phyloP scores from a whole-genome alignment of 37 sponge, comb jelly and placozoan genomes.

The Petrosia ficiformis region DNA sequence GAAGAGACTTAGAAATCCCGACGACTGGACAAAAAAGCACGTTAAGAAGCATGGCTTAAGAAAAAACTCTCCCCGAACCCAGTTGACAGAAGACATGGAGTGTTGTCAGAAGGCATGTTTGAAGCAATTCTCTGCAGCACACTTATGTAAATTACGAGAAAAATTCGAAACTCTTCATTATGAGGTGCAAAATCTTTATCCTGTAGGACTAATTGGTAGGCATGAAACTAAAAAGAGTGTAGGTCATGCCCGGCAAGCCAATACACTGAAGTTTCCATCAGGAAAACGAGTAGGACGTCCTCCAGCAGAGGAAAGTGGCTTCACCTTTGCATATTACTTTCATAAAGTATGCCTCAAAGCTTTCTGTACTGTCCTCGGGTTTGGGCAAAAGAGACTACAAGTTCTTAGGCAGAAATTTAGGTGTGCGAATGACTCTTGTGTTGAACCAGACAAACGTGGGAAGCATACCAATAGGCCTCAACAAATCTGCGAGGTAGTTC shows the following conservation, averaged over 20 bases:
- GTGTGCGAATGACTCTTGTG: background rate
- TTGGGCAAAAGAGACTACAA: constrained; percentile 47
- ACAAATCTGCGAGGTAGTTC: constrained; percentile 20
- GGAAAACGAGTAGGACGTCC: constrained; percentile 50
- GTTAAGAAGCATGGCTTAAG: constrained; percentile 29
- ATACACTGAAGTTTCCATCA: constrained; percentile 11
- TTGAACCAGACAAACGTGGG: constrained; percentile 43
- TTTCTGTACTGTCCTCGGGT: constrained; percentile 44
- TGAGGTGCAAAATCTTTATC: constrained; percentile 45
- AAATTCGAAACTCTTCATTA: constrained; percentile 30
- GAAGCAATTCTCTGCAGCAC: constrained; percentile 6
- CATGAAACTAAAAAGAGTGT: constrained; percentile 27
- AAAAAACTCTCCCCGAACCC: constrained; percentile 21
- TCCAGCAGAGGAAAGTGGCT: constrained; percentile 45
- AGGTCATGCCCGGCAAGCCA: constrained; percentile 32
- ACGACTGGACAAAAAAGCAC: constrained; percentile 40
- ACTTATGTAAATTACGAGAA: constrained; percentile 25
- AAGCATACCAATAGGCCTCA: constrained; percentile 9
- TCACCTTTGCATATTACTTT: constrained; percentile 31
- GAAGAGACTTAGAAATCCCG: no score
- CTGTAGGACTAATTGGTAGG: constrained; percentile 29
- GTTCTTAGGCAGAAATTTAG: constrained; percentile 35
- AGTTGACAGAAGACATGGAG: background rate
- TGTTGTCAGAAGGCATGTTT: constrained; percentile 54
- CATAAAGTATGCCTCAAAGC: constrained; percentile 52